Base-by-base conservation (phyloP, 2,888 invertebrate species). In the Eupithecia pulchellata region DNA sequence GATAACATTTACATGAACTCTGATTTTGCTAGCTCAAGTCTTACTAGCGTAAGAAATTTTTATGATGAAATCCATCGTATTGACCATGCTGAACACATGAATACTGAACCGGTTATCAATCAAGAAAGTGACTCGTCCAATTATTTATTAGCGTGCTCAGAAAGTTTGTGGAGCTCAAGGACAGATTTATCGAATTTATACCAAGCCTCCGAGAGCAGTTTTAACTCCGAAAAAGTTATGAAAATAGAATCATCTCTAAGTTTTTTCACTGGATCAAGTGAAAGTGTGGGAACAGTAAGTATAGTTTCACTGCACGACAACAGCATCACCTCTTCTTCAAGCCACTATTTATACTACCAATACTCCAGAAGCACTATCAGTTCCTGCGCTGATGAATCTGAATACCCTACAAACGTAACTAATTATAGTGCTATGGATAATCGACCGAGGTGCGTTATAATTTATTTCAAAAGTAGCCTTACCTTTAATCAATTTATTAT, bases 181-280 rank as follows among this genome's bases (percentile, higher is more conserved):
- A 61, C 61, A 17, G 62, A 69, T 34, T 42, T 60, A 20, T 34
- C 39, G 17, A 55, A n/a, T 47, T 60, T 39, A 32, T 27, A 63
- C 25, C 66, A 65, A 69, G 29, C 66, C 57, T 42, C 75, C n/a
- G 64, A 65, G 57, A 75, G 80, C 62, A 88, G 83, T 69, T 75
- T 78, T 11, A 77, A 81, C 66, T 84, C 88, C 14, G 73, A 84
- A 64, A 55, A 81, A 11, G 62, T 84, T 13, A 60, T 82, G 36
- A 82, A 81, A 74, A 85, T 83, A 60, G 82, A 86, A 42, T 83
- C 83, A 0, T 86, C 86, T 3, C 66, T 87, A 20, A 79, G 80
- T 68, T 81, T 88, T 55, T 73, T 78, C 14, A 76, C 82, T 11
- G 77, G 39, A 20, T 60, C 73, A 4, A 77, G 73, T 47, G 73